phyloP scores from a whole-genome alignment of 2,797 vertebrate species.

The Enteromius unitaeniatus region DNA sequence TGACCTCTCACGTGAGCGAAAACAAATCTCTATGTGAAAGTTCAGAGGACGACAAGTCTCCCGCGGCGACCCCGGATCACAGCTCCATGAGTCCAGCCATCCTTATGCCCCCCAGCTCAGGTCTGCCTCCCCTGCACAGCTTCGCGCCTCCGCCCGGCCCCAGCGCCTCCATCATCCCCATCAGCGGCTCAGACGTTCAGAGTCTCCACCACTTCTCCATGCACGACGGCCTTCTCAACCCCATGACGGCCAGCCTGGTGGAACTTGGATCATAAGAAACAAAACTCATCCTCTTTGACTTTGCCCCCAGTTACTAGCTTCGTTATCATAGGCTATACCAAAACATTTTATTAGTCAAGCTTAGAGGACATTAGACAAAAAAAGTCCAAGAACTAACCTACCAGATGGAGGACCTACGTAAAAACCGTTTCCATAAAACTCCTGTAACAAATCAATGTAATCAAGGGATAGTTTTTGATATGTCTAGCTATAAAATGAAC shows the following conservation, averaged over 20 bases:
- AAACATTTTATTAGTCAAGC: conserved; percentile 13
- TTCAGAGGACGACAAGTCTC: conserved; percentile 88
- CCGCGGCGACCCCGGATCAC: conserved; percentile 85
- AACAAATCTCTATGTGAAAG: conserved; percentile 86
- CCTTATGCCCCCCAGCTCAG: conserved; percentile 79
- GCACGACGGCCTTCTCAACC: conserved; percentile 87
- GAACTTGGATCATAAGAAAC: conserved; percentile 83
- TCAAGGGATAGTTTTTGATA: conserved; percentile 60
- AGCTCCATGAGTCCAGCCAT: conserved; percentile 83
- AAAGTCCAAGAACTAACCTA: conserved; percentile 36
- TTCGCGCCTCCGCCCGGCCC: conserved; percentile 83
- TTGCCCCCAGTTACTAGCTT: conserved; percentile 12
- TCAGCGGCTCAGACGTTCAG: conserved; percentile 77
- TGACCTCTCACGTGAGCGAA: conserved; percentile 83
- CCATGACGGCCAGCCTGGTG: conserved; percentile 86
- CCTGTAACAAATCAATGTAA: conserved; percentile 47
- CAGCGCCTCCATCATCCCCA: conserved; percentile 74
- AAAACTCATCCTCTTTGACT: conserved; percentile 4
- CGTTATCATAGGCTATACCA: conserved; percentile 28
- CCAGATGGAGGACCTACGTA: conserved; percentile 27
- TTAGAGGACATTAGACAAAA: conserved; percentile 23
- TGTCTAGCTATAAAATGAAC: conserved; percentile 52
- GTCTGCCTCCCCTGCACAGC: conserved; percentile 81
- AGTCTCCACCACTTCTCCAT: conserved; percentile 81
- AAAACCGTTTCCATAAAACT: conserved; percentile 39